These are phyloP conservation scores for Aix galericulata DNA, from an alignment of 2,113 vertebrate genomes.

Conservation along the genomic window DNA sequence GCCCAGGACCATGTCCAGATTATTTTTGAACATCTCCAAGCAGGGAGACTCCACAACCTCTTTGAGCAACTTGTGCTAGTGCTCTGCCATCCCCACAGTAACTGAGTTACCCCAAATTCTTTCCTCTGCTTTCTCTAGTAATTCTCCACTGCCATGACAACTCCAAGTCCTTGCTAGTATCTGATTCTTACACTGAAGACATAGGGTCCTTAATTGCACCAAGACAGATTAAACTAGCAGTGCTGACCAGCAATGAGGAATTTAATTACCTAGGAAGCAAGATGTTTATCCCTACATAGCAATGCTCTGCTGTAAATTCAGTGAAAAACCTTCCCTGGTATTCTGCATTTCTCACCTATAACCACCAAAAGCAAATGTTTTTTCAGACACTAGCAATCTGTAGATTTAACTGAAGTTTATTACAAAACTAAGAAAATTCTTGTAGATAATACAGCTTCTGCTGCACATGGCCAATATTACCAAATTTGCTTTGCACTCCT, in stretches of 20 bases:
- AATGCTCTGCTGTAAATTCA: background rate
- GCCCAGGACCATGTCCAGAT: background rate
- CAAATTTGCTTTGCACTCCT: background rate
- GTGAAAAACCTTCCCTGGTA: background rate
- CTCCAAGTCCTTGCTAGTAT: background rate
- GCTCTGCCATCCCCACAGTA: background rate
- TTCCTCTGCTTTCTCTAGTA: background rate
- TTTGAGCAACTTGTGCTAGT: no score
- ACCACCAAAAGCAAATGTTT: background rate
- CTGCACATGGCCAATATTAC: background rate
- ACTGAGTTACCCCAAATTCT: background rate
- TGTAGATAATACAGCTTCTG: background rate
- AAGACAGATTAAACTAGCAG: background rate
- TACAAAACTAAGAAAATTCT: background rate
- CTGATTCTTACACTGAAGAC: background rate
- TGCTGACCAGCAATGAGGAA: background rate
- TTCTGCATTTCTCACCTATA: background rate
- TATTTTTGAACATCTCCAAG: background rate
- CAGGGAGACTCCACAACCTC: background rate
- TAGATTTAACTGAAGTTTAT: background rate
- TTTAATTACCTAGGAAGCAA: background rate
- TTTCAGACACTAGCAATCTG: background rate
- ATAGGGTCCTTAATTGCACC: background rate
- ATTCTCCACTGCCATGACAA: background rate
- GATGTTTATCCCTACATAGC: background rate